Evolutionary conservation across 2,113 vertebrate species (phyloP), one percentile per base, ranked within the genome.

Genomic region (Hassar affinis): DNA sequence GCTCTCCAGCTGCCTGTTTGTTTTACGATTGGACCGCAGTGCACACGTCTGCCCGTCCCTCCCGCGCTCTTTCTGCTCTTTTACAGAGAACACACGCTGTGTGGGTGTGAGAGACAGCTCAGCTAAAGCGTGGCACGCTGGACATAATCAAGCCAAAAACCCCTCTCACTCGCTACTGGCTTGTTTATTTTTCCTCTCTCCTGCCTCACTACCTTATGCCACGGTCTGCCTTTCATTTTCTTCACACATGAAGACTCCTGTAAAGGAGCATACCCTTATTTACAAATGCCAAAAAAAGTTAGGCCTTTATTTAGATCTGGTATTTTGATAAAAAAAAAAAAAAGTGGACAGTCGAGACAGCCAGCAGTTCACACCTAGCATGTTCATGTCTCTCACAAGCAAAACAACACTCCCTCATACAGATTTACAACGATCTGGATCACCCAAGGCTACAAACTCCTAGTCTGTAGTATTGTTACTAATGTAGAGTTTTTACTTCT

Each of bases 1-100:
- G 42, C 84, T 81, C 76, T 86, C 33, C 82, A 72, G 72, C 66
- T 89, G 88, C 51, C 62, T 54, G 81, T 42, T 66, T 83, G 83
- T 80, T 87, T 87, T 80, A 84, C 68, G 78, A 80, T 27, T 35
- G n/a, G 66, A 25, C 76, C 57, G 47, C 33, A 69, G 25, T 84
- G 81, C 74, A 38, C 75, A 27, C 38, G 42, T 78, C 85, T 71
- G 59, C 69, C 83, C 45, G 71, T 72, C 15, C 78, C n/a, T 47
- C 38, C 49, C 27, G n/a, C 51, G 4, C 30, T 25, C 61, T 56
- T 45, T 77, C 61, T 33, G 69, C 15, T 59, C 59, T 82, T 66
- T 42, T 52, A 64, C 47, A 56, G 75, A 56, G 75, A 69, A 52
- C 75, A 56, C 62, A n/a, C 11, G 51, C 75, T 69, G 69, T 68